Percentiles rank a stretch among this genome's conserved stretches.
phyloP scores from a whole-genome alignment of 2,797 vertebrate genomes.

The Tragopan temminckii region DNA sequence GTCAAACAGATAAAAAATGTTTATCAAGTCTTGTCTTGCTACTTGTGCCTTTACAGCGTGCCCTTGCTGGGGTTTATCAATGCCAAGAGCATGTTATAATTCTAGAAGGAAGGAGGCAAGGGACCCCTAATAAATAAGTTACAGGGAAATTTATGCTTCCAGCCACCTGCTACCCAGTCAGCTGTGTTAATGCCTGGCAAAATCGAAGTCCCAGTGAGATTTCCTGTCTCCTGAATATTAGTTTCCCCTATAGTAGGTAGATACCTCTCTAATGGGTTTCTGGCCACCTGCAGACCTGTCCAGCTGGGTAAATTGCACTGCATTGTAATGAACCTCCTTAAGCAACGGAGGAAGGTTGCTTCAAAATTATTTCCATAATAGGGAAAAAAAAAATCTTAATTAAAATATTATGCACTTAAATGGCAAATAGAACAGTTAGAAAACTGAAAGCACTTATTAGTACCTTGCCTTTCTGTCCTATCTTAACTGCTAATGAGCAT shows the following conservation, averaged over 20 bases:
- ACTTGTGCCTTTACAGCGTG: slow-evolving; percentile 52
- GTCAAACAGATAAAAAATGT: slow-evolving; percentile 60
- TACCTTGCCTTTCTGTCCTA: slow-evolving; percentile 7
- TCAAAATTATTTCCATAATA: slow-evolving; percentile 51
- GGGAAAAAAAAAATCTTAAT: neutral
- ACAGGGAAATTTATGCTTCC: slow-evolving; percentile 75
- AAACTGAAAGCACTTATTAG: slow-evolving; percentile 7
- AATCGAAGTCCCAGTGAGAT: slow-evolving; percentile 71
- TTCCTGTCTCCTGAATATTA: slow-evolving; percentile 75
- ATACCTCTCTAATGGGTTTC: slow-evolving; percentile 73
- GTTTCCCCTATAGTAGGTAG: slow-evolving; percentile 70
- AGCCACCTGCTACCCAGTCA: slow-evolving; percentile 79
- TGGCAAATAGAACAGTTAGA: slow-evolving; percentile 44
- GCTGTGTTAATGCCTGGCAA: slow-evolving; percentile 71
- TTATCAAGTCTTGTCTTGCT: slow-evolving; percentile 41
- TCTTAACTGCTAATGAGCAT: neutral
- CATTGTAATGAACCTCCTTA: slow-evolving; percentile 65
- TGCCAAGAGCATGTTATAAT: slow-evolving; percentile 65
- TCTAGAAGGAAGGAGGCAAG: slow-evolving; percentile 65
- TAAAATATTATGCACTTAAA: slow-evolving; percentile 55
- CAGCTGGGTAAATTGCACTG: slow-evolving; percentile 71
- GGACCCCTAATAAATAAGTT: slow-evolving; percentile 76
- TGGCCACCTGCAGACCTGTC: slow-evolving; percentile 73
- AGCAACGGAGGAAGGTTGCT: slow-evolving; percentile 43
- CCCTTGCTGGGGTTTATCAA: slow-evolving; percentile 60